These are phyloP conservation scores for Eurystomus gularis DNA, from an alignment of 2,113 vertebrate genomes.

Conservation along the genomic window DNA sequence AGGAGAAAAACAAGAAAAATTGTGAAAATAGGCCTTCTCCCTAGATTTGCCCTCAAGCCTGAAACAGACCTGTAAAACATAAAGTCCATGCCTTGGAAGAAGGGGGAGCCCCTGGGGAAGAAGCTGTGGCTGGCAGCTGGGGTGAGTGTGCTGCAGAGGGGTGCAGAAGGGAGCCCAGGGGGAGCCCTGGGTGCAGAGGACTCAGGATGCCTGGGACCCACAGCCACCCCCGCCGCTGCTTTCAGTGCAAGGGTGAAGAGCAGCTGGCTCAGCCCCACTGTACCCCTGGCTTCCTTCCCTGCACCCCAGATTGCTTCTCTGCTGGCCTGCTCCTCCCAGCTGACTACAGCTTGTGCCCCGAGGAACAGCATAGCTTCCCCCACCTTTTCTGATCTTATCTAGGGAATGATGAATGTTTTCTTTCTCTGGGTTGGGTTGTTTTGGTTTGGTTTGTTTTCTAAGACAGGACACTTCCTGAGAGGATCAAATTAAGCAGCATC, in stretches of 20 bases:
- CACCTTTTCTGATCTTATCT: constrained; percentile 11
- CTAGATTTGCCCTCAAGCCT: neutral
- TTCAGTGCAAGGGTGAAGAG: neutral
- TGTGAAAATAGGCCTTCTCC: neutral
- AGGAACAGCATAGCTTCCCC: neutral
- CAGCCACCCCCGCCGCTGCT: neutral
- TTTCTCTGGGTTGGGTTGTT: neutral
- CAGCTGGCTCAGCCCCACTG: rapidly evolving
- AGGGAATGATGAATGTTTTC: neutral
- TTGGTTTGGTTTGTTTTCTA: constrained; percentile 12
- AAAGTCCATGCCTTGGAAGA: neutral
- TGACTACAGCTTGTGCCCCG: neutral
- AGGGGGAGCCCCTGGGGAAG: neutral
- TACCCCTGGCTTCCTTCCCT: neutral
- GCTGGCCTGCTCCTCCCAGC: neutral
- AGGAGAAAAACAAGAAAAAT: neutral
- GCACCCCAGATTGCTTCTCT: neutral
- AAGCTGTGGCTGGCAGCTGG: rapidly evolving
- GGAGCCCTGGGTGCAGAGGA: neutral
- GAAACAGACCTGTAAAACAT: neutral
- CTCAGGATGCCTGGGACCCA: neutral
- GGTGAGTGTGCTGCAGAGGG: neutral
- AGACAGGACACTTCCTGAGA: neutral
- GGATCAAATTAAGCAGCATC: constrained; percentile 7
- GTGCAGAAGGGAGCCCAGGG: neutral